Base-by-base conservation (phyloP, 2,797 vertebrate species). In the Tangara arthus region DNA sequence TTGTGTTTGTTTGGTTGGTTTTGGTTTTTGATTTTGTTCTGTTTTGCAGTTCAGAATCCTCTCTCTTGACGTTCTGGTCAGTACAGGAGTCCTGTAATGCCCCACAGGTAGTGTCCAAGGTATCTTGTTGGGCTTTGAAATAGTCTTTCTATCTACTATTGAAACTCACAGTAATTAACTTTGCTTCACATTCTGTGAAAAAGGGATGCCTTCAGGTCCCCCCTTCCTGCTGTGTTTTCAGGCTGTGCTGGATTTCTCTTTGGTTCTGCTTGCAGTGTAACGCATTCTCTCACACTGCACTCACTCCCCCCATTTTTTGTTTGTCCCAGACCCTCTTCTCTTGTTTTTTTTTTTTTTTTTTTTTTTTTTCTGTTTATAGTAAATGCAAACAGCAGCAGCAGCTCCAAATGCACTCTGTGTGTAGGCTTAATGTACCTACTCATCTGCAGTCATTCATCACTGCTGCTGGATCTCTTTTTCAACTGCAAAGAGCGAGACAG, bases 371-470 rank as follows among this genome's bases (percentile, higher is more conserved):
- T 83, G 46, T 79, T 94, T 72, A 22, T 75, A 86, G 69, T 70
- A 95, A 84, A 85, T 68, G 66, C 52, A 66, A 64, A 71, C 75
- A 94, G 65, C 42, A 94, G 71, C 80, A 94, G 41, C 83, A 88
- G 79, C 68, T 93, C 71, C 32, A 66, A 86, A 81, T 77, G 47
- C 81, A 42, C 39, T 35, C 35, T 20, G 49, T 78, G 35, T 87
- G 71, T 85, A 85, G 84, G 65, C 57, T 95, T 94, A 90, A 89
- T 85, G 86, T 77, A 81, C 84, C 61, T 88, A 44, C 80, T 90
- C 77, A 66, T 90, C 79, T 78, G 90, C 84, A 95, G 91, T 87
- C 85, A 81, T 95, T 96, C 73, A 87, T 96, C 93, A 86, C 39
- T 39, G 9, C 57, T 91, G 9, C 44, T 93, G 82, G 47, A 52